Percentiles rank a stretch among this genome's conserved stretches.
Conservation (phyloP, 2,113 vertebrate species). For the Pithys albifrons region DNA sequence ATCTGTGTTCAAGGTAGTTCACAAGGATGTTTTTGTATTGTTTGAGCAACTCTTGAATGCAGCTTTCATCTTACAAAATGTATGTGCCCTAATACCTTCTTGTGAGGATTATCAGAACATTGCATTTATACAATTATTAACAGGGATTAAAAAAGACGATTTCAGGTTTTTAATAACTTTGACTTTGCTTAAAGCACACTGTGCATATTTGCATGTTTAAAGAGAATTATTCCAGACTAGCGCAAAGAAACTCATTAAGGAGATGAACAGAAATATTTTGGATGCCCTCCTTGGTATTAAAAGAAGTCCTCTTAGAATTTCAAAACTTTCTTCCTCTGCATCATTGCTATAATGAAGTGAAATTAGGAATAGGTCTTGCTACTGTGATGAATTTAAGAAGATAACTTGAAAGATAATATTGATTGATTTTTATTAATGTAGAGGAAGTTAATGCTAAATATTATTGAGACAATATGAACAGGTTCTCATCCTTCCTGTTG, state of each 20-base stretch:
- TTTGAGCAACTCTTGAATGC: conserved; percentile 29
- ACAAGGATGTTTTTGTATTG: neutral
- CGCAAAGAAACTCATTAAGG: conserved; percentile 32
- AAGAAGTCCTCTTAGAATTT: neutral
- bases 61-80: conserved; percentile 32
- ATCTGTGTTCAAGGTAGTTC: conserved; percentile 53
- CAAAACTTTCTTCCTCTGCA: neutral
- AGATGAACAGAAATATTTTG: neutral
- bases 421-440: neutral
- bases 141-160: conserved; percentile 33
- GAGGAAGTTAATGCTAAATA: neutral
- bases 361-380: neutral
- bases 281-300: neutral
- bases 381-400: neutral
- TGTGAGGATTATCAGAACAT: conserved; percentile 42
- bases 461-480: neutral
- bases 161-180: conserved; percentile 40
- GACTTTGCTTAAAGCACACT: conserved; percentile 29
- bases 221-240: conserved; percentile 17
- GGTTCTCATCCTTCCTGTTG: neutral
- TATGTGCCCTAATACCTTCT: conserved; percentile 36
- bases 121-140: conserved; percentile 32
- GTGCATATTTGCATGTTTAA: neutral
- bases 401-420: neutral
- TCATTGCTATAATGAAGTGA: neutral